Evolutionary conservation across 2,113 vertebrate genomes (phyloP).

Genomic region (Myotis brandtii): DNA sequence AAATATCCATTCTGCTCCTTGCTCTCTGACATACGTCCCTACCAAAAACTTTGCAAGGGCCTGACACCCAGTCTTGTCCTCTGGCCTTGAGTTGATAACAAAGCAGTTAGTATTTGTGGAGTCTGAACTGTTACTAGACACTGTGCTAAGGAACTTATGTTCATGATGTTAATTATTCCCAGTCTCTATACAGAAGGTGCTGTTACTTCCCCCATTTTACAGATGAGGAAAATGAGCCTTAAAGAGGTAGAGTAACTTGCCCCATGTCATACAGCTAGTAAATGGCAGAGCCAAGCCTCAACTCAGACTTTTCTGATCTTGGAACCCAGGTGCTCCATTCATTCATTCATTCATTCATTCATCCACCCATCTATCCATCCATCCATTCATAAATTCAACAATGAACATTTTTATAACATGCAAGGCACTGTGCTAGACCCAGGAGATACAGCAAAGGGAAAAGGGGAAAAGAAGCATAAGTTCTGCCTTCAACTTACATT

Average conservation of each 20-base stretch:
- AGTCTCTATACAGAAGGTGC: background rate
- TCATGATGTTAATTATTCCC: conserved; percentile 10
- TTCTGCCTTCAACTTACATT: background rate
- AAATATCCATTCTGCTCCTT: background rate
- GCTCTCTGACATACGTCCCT: background rate
- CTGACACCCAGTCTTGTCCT: background rate
- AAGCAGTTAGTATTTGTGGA: background rate
- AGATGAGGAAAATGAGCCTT: conserved; percentile 9
- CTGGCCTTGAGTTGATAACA: background rate
- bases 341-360: background rate
- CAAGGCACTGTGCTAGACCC: background rate
- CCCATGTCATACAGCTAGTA: background rate
- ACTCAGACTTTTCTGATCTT: background rate
- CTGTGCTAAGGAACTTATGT: background rate
- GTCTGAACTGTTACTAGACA: background rate
- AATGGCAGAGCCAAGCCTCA: background rate
- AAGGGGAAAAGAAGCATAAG: background rate
- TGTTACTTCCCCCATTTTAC: background rate
- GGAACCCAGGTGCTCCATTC: background rate
- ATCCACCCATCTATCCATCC: background rate
- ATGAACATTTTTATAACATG: background rate
- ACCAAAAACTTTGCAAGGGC: background rate
- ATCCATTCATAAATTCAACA: background rate
- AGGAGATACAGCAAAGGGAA: background rate
- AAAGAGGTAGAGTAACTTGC: background rate